These are phyloP conservation scores for Parnassius smintheus DNA, from an alignment of 2,888 invertebrate genomes.

Conservation along the genomic window DNA sequence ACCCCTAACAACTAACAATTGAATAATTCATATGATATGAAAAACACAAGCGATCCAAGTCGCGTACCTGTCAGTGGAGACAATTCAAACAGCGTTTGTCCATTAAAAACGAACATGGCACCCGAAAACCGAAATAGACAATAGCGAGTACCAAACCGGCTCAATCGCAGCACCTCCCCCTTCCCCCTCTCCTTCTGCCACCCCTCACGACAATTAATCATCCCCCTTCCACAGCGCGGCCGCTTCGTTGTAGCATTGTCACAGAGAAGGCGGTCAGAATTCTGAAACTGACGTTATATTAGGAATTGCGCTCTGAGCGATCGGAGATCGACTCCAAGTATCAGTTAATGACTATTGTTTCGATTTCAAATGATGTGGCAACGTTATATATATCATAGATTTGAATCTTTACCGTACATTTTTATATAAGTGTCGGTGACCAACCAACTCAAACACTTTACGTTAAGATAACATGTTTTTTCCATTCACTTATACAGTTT, in stretches of 20 bases:
- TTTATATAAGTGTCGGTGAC: too few relatives aligned
- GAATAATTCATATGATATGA: constrained; percentile 18
- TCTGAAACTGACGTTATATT: constrained; percentile 15
- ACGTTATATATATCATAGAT: too few relatives aligned
- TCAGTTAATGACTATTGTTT: constrained; percentile 4
- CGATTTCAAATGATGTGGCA: neutral
- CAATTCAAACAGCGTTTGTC: constrained; percentile 25
- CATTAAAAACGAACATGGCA: constrained; percentile 28
- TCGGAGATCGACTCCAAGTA: constrained; percentile 13
- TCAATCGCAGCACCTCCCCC: constrained; percentile 17
- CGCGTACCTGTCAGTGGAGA: constrained; percentile 22
- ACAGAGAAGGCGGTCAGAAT: constrained; percentile 31
- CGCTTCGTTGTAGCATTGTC: constrained; percentile 38
- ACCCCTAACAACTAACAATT: constrained; percentile 14
- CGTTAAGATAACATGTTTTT: too few relatives aligned
- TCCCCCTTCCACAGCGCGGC: constrained; percentile 40
- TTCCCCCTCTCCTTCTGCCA: constrained; percentile 16
- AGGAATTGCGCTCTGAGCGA: constrained; percentile 7
- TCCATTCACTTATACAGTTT: too few relatives aligned
- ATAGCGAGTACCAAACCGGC: constrained; percentile 19
- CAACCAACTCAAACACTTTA: too few relatives aligned
- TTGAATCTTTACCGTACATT: too few relatives aligned
- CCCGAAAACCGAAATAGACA: constrained; percentile 23
- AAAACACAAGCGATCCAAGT: constrained; percentile 9
- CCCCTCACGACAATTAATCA: constrained; percentile 57